Percentiles rank a stretch among this genome's conserved stretches.
Conservation (phyloP, 37 sponge, comb jelly and placozoan species). For the Spongilla lacustris region DNA sequence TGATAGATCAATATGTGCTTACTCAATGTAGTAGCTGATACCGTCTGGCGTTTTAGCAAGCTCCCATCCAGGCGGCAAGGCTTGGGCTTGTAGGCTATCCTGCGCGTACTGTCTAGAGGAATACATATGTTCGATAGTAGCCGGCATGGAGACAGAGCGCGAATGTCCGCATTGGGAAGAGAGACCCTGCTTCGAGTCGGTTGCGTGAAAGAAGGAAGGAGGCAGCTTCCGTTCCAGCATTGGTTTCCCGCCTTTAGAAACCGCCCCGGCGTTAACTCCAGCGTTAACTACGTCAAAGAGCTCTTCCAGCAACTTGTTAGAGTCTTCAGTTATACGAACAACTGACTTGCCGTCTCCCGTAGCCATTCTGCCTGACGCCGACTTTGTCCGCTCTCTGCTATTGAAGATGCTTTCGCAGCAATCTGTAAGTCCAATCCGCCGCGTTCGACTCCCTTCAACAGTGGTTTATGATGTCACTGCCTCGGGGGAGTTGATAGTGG, state of each 20-base stretch:
- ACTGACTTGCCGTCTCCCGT: slow-evolving; percentile 19
- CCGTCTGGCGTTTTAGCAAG: slow-evolving; percentile 67
- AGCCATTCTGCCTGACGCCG: background rate
- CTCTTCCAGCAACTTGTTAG: slow-evolving; percentile 38
- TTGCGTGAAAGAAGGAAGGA: slow-evolving; percentile 47
- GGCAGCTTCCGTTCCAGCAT: slow-evolving; percentile 54
- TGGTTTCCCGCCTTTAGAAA: slow-evolving; percentile 14
- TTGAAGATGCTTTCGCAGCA: background rate
- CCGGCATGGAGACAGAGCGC: slow-evolving; percentile 46
- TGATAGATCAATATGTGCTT: slow-evolving; percentile 6
- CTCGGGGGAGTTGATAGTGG: slow-evolving; percentile 1
- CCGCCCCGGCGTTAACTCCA: background rate
- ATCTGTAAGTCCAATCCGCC: background rate
- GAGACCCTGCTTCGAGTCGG: background rate
- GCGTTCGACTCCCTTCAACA: background rate
- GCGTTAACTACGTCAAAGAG: slow-evolving; percentile 34
- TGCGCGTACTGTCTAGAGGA: background rate
- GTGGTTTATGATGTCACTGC: slow-evolving; percentile 19
- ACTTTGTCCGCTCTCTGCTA: background rate
- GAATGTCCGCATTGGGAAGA: background rate
- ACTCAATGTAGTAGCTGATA: slow-evolving; percentile 78
- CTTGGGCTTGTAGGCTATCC: background rate
- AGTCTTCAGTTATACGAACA: slow-evolving; percentile 43
- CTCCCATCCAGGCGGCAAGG: slow-evolving; percentile 88
- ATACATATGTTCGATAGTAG: slow-evolving; percentile 16